Evolutionary conservation across 1,140 invertebrate genomes (phyloP).

Genomic region (Saccostrea echinata): DNA sequence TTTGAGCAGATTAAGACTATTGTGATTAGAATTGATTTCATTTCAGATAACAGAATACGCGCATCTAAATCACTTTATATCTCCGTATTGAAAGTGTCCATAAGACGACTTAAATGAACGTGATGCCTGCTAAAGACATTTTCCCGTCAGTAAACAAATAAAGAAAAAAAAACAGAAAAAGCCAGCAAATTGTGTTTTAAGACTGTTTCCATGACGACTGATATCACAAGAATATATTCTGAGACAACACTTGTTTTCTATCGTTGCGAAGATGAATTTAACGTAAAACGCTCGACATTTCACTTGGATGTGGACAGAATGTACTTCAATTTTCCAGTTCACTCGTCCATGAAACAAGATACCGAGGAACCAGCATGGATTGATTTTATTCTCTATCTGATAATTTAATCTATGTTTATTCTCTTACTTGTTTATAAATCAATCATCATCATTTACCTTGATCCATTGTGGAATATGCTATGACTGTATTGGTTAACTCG

Average conservation of each 20-base stretch:
- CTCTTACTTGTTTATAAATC: background rate
- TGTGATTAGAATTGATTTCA: slow-evolving; percentile 9
- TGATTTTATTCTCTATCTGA: background rate
- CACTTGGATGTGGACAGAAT: background rate
- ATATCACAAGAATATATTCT: background rate
- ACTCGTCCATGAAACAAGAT: background rate
- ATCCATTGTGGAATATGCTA: background rate
- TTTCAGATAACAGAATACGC: slow-evolving; percentile 4
- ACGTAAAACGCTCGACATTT: too few species aligned
- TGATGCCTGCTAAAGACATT: background rate
- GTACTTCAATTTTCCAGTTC: slow-evolving; percentile 17
- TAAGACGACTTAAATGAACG: background rate
- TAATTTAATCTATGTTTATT: background rate
- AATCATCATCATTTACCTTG: background rate
- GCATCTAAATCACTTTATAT: background rate
- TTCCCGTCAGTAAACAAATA: background rate
- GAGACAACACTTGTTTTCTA: background rate
- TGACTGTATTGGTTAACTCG: background rate
- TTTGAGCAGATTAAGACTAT: background rate
- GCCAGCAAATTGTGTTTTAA: background rate
- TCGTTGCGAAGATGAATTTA: background rate
- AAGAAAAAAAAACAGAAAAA: background rate
- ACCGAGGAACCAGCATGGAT: background rate
- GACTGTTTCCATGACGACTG: background rate
- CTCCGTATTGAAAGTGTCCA: background rate